Evolutionary conservation across 1,140 invertebrate genomes (phyloP), one percentile per base, ranked within the genome.

Genomic region (Nylanderia fulva): DNA sequence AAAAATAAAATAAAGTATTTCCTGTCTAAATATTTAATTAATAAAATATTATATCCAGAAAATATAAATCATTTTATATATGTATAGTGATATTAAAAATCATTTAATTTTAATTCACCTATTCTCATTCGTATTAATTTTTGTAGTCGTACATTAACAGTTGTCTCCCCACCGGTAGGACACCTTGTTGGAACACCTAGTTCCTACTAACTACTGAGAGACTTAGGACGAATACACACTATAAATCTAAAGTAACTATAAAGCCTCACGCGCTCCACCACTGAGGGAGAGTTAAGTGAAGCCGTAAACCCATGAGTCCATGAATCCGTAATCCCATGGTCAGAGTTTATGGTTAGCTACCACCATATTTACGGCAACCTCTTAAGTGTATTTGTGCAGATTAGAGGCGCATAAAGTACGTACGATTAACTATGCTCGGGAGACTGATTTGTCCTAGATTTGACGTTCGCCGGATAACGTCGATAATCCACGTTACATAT

Each of bases 261-360:
- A 83, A 63, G 80, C 80, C 60, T 84, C 71, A 84, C 60, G 54
- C 48, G 71, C 42, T 76, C 29, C 24, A 42, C 80, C 80, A 48
- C 68, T 24, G 64, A 69, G 71, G 24, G 36, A 56, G 45, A 82
- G 69, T 48, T 85, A 66, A 85, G 71, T 69, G 71, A 85, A 86
- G 61, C 54, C 45, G 83, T 86, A 85, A 87, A 85, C 75, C 66
- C 84, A 58, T 45, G 75, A 68, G 86, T 48, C 75, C 66, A 82
- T 86, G 75, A 86, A 87, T 87, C 76, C 68, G 85, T 87, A 86
- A 87, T 86, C 61, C 71, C 60, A 86, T 45, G 66, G 84, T 86
- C 74, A 48, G 68, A 87, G 68, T 82, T 86, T 82, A 86, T 58
- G 56, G 75, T 87, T 76, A 52, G 60, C 77, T 87, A 13, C 84